Evolutionary conservation across 2,888 invertebrate genomes (phyloP), one percentile per base, ranked within the genome.

Genomic region (Drosophila prolongata): DNA sequence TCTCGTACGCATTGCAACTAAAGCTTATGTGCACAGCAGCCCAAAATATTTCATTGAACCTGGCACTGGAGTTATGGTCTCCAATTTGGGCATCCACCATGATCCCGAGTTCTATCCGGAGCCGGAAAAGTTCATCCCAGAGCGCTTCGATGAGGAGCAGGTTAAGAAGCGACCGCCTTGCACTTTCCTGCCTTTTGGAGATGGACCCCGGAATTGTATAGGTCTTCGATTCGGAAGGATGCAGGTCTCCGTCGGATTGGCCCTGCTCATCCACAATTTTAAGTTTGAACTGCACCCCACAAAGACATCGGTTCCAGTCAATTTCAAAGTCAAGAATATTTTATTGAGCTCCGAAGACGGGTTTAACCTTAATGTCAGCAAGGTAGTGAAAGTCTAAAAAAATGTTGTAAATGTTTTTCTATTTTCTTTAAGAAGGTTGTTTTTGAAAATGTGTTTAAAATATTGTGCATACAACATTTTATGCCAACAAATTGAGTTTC

Each of bases 61-160:
- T 60, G 93, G 92, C 0, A 93, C 92, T 0, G 72, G 92, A 40
- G 90, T 90, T 0, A 2, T 80, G 0, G 78, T 89, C 13, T 65
- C 90, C 5, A 69, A 64, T 6, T 91, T 93, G 65, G 93, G 93
- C 1, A 93, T 95, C 73, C 95, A 95, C 53, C 93, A 93, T 88
- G 94, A 94, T 77, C 89, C 91, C 0, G 79, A 91, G 13, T 90
- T 91, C 44, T 93, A 90, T 72, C 92, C 92, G 0, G 92, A 95
- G 5, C 95, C 95, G 1, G 92, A 94, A 1, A 93, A 92, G 52
- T 95, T 95, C 59, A 93, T 94, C 46, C 95, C 95, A 0, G 94
- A 95, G 30, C 92, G 95, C 64, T 95, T 95, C 0, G 90, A 92
- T 2, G 94, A 94, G 70, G 93, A 93, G 92, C 75, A 91, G 92